These are phyloP conservation scores for Andrena haemorrhoa DNA, from an alignment of 2,888 invertebrate species.

Conservation along the genomic window DNA sequence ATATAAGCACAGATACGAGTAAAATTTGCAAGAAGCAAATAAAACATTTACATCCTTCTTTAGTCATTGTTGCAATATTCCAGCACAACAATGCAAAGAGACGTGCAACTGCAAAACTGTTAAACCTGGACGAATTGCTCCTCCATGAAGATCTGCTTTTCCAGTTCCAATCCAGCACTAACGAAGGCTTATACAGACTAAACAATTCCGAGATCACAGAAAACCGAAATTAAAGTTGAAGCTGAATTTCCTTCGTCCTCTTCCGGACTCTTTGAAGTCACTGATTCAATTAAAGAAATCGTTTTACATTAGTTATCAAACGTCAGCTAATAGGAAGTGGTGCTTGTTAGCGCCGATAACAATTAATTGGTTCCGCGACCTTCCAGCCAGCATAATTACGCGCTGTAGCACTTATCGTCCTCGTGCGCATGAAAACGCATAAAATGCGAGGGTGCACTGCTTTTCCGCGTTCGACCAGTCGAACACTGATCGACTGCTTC, in stretches of 20 bases:
- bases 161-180: neutral
- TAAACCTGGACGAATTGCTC: too few species aligned
- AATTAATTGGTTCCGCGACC: slow-evolving; percentile 58
- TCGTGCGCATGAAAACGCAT: slow-evolving; percentile 5
- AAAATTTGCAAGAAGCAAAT: neutral
- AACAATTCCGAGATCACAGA: too few species aligned
- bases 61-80: neutral
- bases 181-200: neutral
- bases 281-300: slow-evolving; percentile 5
- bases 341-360: slow-evolving; percentile 49
- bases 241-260: too few species aligned
- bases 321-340: slow-evolving; percentile 41
- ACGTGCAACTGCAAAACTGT: too few species aligned
- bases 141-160: neutral
- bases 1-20: too few species aligned
- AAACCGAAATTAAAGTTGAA: too few species aligned
- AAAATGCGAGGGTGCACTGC: slow-evolving; percentile 12
- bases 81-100: neutral
- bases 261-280: neutral
- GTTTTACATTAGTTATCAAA: slow-evolving; percentile 16
- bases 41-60: neutral
- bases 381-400: slow-evolving; percentile 20
- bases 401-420: slow-evolving; percentile 42
- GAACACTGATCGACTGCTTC: slow-evolving; percentile 12
- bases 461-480: neutral